These are phyloP conservation scores for Salvator merianae DNA, from an alignment of 2,113 vertebrate species.

Conservation along the genomic window DNA sequence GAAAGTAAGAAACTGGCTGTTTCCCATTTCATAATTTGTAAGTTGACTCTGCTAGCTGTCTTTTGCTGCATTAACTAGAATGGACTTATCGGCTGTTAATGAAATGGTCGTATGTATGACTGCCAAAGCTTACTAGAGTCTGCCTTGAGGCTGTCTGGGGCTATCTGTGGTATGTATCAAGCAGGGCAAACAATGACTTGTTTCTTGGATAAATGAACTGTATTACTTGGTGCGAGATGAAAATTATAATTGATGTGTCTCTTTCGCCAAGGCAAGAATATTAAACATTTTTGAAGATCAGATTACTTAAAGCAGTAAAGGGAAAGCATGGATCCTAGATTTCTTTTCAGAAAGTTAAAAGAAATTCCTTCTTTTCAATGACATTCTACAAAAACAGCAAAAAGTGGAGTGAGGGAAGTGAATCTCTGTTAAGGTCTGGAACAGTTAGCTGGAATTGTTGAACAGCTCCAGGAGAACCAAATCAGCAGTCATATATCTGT, in stretches of 20 bases:
- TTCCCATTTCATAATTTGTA: background rate
- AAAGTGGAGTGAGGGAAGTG: background rate
- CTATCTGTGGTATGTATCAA: constrained; percentile 8
- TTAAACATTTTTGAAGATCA: background rate
- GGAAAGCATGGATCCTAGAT: constrained; percentile 23
- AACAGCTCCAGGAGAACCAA: background rate
- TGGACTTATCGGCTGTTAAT: background rate
- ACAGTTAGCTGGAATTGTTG: background rate
- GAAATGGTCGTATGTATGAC: background rate
- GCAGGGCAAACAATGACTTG: background rate
- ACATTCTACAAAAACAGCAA: background rate
- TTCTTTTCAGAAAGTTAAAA: background rate
- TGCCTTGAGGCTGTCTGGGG: background rate
- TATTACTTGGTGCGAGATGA: constrained; percentile 30
- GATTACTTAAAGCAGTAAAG: constrained; percentile 12
- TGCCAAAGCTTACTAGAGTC: constrained; percentile 13
- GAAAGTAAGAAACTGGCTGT: background rate
- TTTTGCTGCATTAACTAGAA: background rate
- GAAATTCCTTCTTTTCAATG: constrained; percentile 21
- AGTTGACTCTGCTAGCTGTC: background rate
- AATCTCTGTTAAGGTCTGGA: background rate
- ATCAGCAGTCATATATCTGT: background rate
- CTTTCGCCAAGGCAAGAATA: constrained; percentile 19
- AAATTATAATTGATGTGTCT: background rate
- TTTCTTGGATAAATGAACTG: constrained; percentile 28